Evolutionary conservation across 2,888 invertebrate species (phyloP).

Genomic region (Thalpophila matura): DNA sequence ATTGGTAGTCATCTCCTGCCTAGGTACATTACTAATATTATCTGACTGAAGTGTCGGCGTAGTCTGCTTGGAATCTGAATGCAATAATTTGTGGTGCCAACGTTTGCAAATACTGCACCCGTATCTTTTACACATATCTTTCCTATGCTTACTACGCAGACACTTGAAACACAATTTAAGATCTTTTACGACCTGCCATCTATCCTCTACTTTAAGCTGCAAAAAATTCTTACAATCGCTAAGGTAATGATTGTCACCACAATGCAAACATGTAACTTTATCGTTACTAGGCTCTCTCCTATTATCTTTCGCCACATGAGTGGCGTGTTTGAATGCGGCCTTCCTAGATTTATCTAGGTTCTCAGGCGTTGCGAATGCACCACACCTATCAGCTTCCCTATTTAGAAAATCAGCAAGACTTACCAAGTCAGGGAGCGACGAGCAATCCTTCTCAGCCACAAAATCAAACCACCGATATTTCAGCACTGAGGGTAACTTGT

Average conservation of each 20-base stretch:
- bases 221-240: not conserved
- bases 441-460: not conserved
- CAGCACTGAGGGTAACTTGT: not conserved
- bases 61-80: not conserved
- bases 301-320: not conserved
- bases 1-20: not conserved
- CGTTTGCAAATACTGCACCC: not conserved
- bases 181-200: not conserved
- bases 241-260: not conserved
- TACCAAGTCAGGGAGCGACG: not conserved
- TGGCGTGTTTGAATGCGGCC: not conserved
- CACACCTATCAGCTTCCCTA: not conserved
- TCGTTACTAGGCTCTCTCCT: not conserved
- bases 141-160: not conserved
- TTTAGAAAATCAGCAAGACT: not conserved
- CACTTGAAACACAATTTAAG: not conserved
- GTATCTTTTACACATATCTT: not conserved
- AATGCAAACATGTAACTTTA: not conserved
- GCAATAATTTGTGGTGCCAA: not conserved
- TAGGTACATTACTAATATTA: no score
- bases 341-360: not conserved
- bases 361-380: not conserved
- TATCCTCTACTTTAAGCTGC: not conserved
- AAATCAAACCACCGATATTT: not conserved
- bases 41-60: not conserved